Evolutionary conservation across 2,797 vertebrate genomes (phyloP), one percentile per base, ranked within the genome.

Genomic region (Lerista edwardsae): DNA sequence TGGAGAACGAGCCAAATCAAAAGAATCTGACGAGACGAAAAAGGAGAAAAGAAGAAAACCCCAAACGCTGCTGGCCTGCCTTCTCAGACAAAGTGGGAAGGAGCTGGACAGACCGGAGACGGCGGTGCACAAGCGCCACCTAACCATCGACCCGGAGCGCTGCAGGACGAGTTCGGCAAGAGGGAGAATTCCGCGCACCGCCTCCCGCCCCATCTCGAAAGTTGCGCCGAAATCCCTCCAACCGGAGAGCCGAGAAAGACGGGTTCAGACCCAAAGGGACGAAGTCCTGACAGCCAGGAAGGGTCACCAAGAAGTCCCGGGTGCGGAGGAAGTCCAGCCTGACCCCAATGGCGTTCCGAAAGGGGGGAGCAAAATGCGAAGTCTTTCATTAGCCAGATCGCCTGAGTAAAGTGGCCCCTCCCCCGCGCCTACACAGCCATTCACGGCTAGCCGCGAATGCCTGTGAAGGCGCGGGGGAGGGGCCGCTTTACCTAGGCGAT

Each of bases 91-190:
- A 34, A 59, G 17, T 36, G 67, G 57, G 67, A 23, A 77, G 55
- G 1, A 2, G 15, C 6, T 6, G 62, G 55, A 64, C 41, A 69
- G 23, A 11, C 25, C 17, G 2, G 14, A 67, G n/a, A n/a, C n/a
- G n/a, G 2, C 15, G 71, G 44, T 69, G 19, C 29, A 7, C 4
- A 36, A 55, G 82, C 86, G 86, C 86, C 81, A 51, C 72, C 86
- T 80, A 55, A 6, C 62, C 62, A 29, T 15, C 31, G 0, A 11
- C 15, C 29, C 1, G 31, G 25, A 34, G 1, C 41, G 12, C 11
- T 17, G 64, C 84, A 81, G 47, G 39, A 27, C 61, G 21, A 51
- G 19, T 12, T 27, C 29, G n/a, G 14, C 2, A n/a, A 39, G 55
- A 23, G 10, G 10, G 3, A 17, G 65, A 5, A 67, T 31, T n/a